Evolutionary conservation across 2,797 vertebrate genomes (phyloP).

Genomic region (Pachyuromys duprasi): DNA sequence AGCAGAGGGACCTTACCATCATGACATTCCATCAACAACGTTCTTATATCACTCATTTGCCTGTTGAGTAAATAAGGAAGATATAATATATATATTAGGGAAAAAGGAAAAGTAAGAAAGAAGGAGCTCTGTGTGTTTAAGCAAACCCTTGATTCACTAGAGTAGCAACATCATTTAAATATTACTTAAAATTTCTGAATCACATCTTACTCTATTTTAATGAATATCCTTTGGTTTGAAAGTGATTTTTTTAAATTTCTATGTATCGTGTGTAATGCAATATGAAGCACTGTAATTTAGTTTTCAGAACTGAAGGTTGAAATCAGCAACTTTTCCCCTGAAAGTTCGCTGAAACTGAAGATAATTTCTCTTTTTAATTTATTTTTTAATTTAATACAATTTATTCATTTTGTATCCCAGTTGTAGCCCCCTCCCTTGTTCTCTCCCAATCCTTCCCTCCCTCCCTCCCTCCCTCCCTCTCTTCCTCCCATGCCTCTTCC

Average conservation of each 20-base stretch:
- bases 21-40: background rate
- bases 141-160: background rate
- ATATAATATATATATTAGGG: too few species aligned
- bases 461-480: too few species aligned
- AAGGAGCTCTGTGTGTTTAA: background rate
- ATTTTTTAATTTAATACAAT: too few species aligned
- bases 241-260: conserved; percentile 42
- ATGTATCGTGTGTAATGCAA: background rate
- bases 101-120: conserved; percentile 1
- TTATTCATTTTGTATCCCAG: too few species aligned
- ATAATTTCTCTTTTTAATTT: background rate
- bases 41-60: conserved; percentile 33
- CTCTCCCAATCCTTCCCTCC: too few species aligned
- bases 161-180: background rate
- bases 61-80: background rate
- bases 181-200: background rate
- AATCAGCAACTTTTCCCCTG: conserved; percentile 50
- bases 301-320: conserved; percentile 58
- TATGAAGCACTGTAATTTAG: conserved; percentile 20
- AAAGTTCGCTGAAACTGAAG: conserved; percentile 29
- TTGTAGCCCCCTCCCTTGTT: too few species aligned
- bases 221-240: conserved; percentile 57
- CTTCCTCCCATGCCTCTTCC: too few species aligned
- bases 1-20: background rate
- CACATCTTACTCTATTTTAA: conserved; percentile 56